These are phyloP conservation scores for Pseudois nayaur DNA, from an alignment of 2,113 vertebrate species.

Conservation along the genomic window DNA sequence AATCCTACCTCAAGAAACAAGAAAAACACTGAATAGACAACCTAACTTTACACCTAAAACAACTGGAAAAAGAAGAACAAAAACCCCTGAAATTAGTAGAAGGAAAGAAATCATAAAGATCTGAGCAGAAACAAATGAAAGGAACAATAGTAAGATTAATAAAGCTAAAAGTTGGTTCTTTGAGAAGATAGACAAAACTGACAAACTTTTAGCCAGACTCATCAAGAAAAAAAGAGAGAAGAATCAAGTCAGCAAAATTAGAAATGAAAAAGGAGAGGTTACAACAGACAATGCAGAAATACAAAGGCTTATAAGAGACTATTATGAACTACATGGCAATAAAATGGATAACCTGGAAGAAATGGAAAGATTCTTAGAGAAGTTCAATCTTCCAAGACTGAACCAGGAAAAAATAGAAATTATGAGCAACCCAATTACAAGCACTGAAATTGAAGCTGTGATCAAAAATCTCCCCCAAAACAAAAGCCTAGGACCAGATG, in stretches of 20 bases:
- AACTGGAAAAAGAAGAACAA: neutral
- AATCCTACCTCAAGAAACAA: neutral
- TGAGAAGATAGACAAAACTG: neutral
- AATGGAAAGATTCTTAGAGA: neutral
- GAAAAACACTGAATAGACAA: neutral
- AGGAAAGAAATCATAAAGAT: neutral
- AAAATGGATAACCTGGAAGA: neutral
- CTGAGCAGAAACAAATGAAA: neutral
- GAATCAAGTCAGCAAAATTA: neutral
- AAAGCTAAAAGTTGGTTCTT: neutral
- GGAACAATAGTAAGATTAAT: neutral
- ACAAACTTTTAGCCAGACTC: neutral
- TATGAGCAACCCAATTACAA: neutral
- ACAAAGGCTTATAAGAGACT: neutral
- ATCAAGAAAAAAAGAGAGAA: neutral
- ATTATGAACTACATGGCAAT: neutral
- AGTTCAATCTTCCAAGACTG: neutral
- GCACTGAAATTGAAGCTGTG: neutral
- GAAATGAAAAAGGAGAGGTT: neutral
- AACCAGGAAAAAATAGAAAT: neutral
- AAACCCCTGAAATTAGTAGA: neutral
- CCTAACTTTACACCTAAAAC: neutral
- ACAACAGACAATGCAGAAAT: neutral
- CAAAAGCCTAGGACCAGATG: too few species aligned
- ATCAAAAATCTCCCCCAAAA: neutral